phyloP scores from a whole-genome alignment of 2,113 vertebrate genomes.

The Struthidea cinerea region DNA sequence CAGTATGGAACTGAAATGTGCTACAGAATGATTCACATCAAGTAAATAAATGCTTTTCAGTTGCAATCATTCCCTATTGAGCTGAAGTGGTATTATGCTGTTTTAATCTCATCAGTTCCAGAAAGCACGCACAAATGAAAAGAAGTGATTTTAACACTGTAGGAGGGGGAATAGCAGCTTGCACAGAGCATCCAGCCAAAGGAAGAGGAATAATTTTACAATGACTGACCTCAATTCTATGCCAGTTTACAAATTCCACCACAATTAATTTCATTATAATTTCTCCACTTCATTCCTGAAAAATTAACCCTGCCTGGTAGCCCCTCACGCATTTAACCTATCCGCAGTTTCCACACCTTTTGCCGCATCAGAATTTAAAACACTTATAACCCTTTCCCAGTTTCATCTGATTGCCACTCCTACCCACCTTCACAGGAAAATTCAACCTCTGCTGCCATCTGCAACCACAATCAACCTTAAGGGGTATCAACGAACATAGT shows the following conservation, averaged over 20 bases:
- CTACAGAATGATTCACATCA: neutral
- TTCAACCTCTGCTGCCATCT: neutral
- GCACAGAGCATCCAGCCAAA: neutral
- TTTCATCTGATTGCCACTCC: neutral
- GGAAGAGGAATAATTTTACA: neutral
- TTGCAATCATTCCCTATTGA: slow-evolving; percentile 38
- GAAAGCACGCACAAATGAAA: neutral
- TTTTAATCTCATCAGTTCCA: slow-evolving; percentile 17
- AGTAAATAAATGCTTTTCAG: slow-evolving; percentile 40
- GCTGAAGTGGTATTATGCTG: neutral
- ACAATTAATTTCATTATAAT: neutral
- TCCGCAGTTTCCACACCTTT: neutral
- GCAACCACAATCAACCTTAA: neutral
- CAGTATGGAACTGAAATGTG: neutral
- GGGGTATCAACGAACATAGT: neutral
- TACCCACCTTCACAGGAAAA: neutral
- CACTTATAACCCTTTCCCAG: neutral
- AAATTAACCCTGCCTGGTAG: neutral
- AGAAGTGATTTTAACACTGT: neutral
- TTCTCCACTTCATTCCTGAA: neutral
- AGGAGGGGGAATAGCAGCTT: neutral
- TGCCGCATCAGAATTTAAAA: neutral
- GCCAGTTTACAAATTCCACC: neutral
- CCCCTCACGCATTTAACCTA: neutral
- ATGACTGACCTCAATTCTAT: neutral